Evolutionary conservation across 2,888 invertebrate genomes (phyloP), one percentile per base, ranked within the genome.

Genomic region (Colostygia pectinataria): DNA sequence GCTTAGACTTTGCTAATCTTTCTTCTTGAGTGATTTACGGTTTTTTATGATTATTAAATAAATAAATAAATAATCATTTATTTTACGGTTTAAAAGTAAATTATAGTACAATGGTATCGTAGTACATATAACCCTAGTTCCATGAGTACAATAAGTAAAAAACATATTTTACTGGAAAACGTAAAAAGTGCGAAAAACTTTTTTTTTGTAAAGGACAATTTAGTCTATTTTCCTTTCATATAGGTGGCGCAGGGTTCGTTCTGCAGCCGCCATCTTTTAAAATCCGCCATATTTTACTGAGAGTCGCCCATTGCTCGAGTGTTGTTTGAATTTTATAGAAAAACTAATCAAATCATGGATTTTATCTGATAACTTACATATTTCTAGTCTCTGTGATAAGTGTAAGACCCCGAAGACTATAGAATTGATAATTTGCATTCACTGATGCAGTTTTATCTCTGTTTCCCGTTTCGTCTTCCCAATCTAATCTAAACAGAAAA

Each of bases 401-500:
- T 87, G 85, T 66, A 72, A 64, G 71, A 74, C 69, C 68, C 68
- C 59, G 65, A 70, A 63, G 73, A 68, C 63, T 63, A 62, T 63
- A 66, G 61, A 68, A 73, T 61, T 68, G 49, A 65, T 56, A 54
- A 57, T 65, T 65, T 70, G 55, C 58, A 59, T 61, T 68, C 65
- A 72, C 80, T 74, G 65, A 86, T 85, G 84, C 78, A 74, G 78
- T 77, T 62, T 65, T 80, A 69, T 74, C 65, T 74, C 64, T 64
- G 75, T 83, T 84, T 85, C 80, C 79, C 80, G 83, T 83, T 80
- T 80, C 80, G 83, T 81, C 84, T 83, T 74, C 73, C 79, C 85
- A 87, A 85, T 87, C 86, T 87, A 87, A 89, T 87, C 90, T 91
- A 92, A 92, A 92, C 92, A 93, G 93, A 95, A 95, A 94, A 95